These are phyloP conservation scores for Oreochromis niloticus DNA, from an alignment of 2,113 vertebrate species.

Conservation along the genomic window DNA sequence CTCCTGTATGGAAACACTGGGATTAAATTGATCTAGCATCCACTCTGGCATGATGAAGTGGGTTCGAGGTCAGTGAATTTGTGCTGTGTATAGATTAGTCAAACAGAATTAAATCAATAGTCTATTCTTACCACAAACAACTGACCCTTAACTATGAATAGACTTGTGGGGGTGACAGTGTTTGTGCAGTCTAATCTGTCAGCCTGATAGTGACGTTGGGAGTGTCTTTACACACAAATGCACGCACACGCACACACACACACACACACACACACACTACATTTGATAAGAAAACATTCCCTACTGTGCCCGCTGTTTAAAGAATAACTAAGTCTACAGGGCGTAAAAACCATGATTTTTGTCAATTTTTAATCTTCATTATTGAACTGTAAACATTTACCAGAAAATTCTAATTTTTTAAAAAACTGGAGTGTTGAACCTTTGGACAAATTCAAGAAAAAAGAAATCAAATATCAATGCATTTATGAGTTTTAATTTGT, in stretches of 20 bases:
- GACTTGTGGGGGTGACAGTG: background rate
- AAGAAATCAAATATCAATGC: background rate
- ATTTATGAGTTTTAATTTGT: background rate
- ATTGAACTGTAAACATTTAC: background rate
- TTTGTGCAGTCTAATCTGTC: background rate
- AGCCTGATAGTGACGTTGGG: background rate
- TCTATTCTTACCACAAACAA: conserved; percentile 5
- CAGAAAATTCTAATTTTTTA: accelerated
- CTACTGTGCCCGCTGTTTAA: background rate
- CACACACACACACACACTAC: background rate
- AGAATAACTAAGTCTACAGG: background rate
- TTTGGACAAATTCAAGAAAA: background rate
- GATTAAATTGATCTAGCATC: background rate
- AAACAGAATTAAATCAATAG: conserved; percentile 29
- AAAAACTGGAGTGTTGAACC: background rate
- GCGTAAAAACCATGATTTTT: background rate
- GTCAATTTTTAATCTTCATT: background rate
- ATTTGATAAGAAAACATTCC: background rate
- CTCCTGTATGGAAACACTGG: background rate
- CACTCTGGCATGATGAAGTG: background rate
- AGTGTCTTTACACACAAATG: background rate
- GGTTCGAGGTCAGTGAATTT: background rate
- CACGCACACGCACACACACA: background rate
- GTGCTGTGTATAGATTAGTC: conserved; percentile 21
- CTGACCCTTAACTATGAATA: background rate